These are phyloP conservation scores for Urosaurus nigricauda DNA, from an alignment of 2,797 vertebrate species.

Conservation along the genomic window DNA sequence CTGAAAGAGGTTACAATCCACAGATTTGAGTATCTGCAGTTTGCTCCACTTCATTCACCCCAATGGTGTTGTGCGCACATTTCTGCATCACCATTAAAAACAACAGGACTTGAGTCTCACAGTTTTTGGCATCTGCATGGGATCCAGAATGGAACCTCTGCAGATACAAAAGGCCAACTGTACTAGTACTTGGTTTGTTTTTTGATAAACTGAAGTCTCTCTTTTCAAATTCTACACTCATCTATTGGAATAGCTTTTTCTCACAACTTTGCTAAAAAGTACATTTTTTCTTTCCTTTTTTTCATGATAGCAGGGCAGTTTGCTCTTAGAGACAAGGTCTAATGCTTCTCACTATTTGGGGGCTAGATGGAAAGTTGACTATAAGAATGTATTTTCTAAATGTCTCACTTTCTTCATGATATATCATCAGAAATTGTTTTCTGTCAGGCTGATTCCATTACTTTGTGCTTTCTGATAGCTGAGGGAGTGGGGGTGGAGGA, in stretches of 20 bases:
- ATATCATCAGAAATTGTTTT: constrained; percentile 25
- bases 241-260: neutral
- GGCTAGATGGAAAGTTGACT: constrained; percentile 14
- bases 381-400: constrained; percentile 7
- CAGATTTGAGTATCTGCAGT: no score
- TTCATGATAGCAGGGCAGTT: neutral
- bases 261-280: neutral
- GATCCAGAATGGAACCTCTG: no score
- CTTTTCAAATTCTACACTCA: neutral
- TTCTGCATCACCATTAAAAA: no score
- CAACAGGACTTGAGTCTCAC: no score
- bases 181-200: neutral
- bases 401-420: neutral
- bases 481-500: neutral
- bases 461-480: constrained; percentile 8
- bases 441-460: neutral
- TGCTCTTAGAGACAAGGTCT: constrained; percentile 8
- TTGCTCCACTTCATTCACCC: no score
- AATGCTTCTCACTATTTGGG: neutral
- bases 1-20: no score
- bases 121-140: no score
- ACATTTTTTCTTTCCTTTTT: constrained; percentile 2
- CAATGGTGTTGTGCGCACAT: no score
- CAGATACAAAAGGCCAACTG: no score
- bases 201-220: neutral